These are phyloP conservation scores for Saccopteryx bilineata DNA, from an alignment of 2,113 vertebrate genomes.

Conservation along the genomic window DNA sequence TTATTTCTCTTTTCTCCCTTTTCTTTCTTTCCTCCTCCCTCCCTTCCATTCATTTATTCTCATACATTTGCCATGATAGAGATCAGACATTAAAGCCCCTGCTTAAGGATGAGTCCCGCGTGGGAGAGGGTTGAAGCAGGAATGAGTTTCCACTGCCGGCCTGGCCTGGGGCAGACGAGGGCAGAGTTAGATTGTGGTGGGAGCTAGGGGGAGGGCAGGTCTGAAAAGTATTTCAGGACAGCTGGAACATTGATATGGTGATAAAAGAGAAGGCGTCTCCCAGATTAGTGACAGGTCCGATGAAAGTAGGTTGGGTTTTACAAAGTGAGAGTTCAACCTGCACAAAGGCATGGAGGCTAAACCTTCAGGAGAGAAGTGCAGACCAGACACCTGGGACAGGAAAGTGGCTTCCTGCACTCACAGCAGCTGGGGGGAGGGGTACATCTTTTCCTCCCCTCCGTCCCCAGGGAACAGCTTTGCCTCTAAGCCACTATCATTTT, in stretches of 20 bases:
- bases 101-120: too few species aligned
- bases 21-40: not conserved
- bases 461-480: not conserved
- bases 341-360: not conserved
- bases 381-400: rapidly evolving
- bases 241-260: not conserved
- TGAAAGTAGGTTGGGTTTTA: not conserved
- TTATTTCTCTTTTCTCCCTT: not conserved
- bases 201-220: not conserved
- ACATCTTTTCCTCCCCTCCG: not conserved
- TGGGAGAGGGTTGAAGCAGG: not conserved
- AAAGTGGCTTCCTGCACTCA: not conserved
- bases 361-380: not conserved
- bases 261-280: not conserved
- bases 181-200: not conserved
- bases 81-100: not conserved
- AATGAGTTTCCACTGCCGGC: not conserved
- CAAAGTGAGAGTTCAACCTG: not conserved
- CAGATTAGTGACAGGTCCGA: rapidly evolving
- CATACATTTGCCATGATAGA: not conserved
- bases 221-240: not conserved
- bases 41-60: not conserved
- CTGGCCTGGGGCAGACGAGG: not conserved
- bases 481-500: not conserved
- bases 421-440: not conserved